phyloP scores from a whole-genome alignment of 2,888 invertebrate species.

The Caenorhabditis sp. region DNA sequence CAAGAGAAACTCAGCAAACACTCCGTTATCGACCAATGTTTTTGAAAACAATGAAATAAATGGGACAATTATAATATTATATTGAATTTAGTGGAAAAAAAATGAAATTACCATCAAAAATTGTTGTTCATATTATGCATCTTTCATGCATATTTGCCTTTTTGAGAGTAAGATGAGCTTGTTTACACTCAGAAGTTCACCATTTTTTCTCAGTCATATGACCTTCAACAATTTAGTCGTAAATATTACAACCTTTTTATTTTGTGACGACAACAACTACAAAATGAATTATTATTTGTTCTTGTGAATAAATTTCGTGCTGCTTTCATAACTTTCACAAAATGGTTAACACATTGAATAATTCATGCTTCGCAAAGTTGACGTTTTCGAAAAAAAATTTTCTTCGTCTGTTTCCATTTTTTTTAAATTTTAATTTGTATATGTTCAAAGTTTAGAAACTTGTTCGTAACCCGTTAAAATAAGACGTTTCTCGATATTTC shows the following conservation, averaged over 20 bases:
- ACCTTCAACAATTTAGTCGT: neutral
- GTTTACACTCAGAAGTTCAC: neutral
- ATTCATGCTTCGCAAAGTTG: no score
- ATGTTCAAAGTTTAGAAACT: neutral
- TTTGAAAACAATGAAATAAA: no score
- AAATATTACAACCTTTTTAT: neutral
- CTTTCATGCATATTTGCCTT: neutral
- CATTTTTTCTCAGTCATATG: neutral
- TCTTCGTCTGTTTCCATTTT: neutral
- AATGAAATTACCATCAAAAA: no score
- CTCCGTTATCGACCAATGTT: no score
- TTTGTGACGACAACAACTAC: neutral
- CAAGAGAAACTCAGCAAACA: no score
- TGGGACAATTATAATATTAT: no score
- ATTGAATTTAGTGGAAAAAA: no score
- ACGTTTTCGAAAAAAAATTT: neutral
- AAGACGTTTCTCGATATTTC: conserved; percentile 1
- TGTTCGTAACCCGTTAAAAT: no score
- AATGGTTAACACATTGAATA: no score
- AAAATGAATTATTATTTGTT: neutral
- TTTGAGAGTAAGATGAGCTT: neutral
- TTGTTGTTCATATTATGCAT: neutral
- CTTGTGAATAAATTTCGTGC: neutral
- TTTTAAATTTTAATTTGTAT: neutral
- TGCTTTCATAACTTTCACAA: no score